Evolutionary conservation across 2,888 invertebrate species (phyloP).

Genomic region (Drosophila monieri): DNA sequence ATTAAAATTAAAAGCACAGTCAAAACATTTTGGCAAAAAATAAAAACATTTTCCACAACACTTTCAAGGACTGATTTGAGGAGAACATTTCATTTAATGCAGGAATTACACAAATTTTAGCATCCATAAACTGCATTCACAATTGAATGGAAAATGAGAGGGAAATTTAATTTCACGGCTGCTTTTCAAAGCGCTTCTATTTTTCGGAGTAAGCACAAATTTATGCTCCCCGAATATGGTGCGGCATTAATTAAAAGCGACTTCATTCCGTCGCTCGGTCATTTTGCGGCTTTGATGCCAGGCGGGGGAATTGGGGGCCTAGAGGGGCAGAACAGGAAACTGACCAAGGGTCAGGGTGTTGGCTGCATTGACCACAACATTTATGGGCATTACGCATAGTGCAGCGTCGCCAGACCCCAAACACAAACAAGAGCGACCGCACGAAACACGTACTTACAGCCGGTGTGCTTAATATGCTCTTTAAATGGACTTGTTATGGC

Average conservation of each 20-base stretch:
- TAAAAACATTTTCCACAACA: not conserved
- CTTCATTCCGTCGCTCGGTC: conserved; percentile 51
- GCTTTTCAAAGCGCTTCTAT: not conserved
- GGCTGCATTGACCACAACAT: conserved; percentile 44
- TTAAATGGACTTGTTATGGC: conserved; percentile 43
- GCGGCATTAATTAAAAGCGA: conserved; percentile 72
- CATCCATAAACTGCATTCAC: not conserved
- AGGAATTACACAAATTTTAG: not conserved
- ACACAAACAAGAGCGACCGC: conserved; percentile 26
- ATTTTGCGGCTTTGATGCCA: conserved; percentile 52
- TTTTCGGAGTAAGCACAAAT: conserved; percentile 41
- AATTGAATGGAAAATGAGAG: conserved; percentile 10
- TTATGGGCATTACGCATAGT: conserved; percentile 49
- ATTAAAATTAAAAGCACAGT: conserved; percentile 17
- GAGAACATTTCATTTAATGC: conserved; percentile 14
- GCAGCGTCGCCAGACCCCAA: conserved; percentile 18
- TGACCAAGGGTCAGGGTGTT: conserved; percentile 4
- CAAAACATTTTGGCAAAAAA: not conserved
- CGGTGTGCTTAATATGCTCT: conserved; percentile 46
- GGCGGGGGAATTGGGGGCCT: conserved; percentile 22
- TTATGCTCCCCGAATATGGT: conserved; percentile 63
- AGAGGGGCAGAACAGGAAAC: conserved; percentile 1
- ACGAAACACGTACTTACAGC: conserved; percentile 22
- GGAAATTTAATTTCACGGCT: conserved; percentile 18
- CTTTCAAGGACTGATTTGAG: conserved; percentile 18